Evolutionary conservation across 2,888 invertebrate genomes (phyloP).

Genomic region (Augiades crinisus): DNA sequence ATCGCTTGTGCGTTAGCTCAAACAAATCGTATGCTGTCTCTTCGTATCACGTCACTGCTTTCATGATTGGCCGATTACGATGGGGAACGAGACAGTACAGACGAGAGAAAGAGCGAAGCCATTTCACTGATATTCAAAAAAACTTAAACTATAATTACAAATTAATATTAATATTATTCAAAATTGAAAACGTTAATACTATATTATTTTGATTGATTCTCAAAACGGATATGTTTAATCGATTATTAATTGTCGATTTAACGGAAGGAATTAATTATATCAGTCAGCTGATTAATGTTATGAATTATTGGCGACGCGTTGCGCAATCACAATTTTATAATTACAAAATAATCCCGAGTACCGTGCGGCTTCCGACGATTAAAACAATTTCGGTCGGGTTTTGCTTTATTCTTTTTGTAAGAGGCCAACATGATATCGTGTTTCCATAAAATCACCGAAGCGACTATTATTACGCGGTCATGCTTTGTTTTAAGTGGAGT

Average conservation of each 20-base stretch:
- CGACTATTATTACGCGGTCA: constrained; percentile 67
- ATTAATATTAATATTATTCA: too few relatives aligned
- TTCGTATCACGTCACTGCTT: constrained; percentile 62
- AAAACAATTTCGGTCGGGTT: constrained; percentile 77
- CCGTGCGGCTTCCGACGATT: constrained; percentile 72
- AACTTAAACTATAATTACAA: not conserved
- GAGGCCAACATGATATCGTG: constrained; percentile 77
- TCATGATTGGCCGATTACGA: constrained; percentile 31
- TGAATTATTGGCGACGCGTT: constrained; percentile 29
- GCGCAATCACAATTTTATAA: constrained; percentile 42
- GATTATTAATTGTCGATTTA: not conserved
- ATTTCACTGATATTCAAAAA: not conserved
- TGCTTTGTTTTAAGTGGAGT: constrained; percentile 54
- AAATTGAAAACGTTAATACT: too few relatives aligned
- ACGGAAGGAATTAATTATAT: not conserved
- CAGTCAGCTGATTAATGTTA: constrained; percentile 30
- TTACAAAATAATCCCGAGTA: constrained; percentile 51
- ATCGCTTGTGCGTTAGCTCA: constrained; percentile 72
- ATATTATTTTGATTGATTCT: too few relatives aligned
- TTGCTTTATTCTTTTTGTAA: constrained; percentile 73
- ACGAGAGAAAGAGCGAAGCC: constrained; percentile 6
- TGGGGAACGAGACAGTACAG: constrained; percentile 6
- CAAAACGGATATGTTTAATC: not conserved
- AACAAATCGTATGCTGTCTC: constrained; percentile 80
- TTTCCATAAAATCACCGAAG: constrained; percentile 80